These are phyloP conservation scores for Ascaphus truei DNA, from an alignment of 2,113 vertebrate genomes.

Conservation along the genomic window DNA sequence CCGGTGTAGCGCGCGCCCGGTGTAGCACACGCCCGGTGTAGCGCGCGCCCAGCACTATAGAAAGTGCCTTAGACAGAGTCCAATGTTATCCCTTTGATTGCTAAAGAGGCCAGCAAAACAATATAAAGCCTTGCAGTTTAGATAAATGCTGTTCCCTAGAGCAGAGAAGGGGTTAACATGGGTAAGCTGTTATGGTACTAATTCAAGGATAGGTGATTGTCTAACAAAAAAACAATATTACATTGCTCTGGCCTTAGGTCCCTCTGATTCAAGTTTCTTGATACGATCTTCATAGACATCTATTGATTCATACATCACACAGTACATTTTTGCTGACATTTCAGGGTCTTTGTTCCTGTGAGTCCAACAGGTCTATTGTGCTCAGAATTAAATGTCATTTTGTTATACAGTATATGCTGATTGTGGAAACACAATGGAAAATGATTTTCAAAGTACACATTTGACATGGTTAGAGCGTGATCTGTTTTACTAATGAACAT, in stretches of 20 bases:
- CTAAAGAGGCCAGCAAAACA: no score
- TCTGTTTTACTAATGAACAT: not conserved
- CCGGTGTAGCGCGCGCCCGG: no score
- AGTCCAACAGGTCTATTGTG: not conserved
- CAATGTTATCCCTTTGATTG: no score
- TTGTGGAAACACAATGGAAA: not conserved
- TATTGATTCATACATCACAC: constrained; percentile 25
- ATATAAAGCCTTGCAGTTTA: no score
- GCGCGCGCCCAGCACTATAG: no score
- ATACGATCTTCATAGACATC: constrained; percentile 25
- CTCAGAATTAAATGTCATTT: constrained; percentile 11
- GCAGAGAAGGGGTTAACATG: not conserved
- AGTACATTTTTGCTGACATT: constrained; percentile 25
- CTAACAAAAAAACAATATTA: not conserved
- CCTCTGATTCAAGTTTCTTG: constrained; percentile 5
- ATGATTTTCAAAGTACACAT: not conserved
- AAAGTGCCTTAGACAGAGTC: no score
- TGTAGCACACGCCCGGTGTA: no score
- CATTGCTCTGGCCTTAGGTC: not conserved
- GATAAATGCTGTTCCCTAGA: not conserved
- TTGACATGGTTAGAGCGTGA: not conserved
- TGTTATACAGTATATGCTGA: constrained; percentile 10
- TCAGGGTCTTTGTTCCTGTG: constrained; percentile 16
- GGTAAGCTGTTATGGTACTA: not conserved
- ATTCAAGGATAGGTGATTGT: not conserved